Conservation (phyloP, 2,797 vertebrate genomes). For the Propithecus perrieri region DNA sequence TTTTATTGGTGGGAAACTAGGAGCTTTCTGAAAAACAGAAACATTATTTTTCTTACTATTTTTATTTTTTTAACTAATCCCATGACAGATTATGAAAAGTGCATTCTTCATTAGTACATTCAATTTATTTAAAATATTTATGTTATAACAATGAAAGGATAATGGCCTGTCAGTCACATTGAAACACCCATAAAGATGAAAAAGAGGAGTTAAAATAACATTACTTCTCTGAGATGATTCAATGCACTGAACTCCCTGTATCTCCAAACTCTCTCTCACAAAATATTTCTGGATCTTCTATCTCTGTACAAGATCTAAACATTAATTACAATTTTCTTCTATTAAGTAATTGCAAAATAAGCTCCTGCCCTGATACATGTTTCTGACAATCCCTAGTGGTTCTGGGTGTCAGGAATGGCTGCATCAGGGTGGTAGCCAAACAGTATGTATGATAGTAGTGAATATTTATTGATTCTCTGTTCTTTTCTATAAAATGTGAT, state of each 20-base stretch:
- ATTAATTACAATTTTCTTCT: neutral
- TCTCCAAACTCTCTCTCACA: neutral
- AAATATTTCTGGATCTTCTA: neutral
- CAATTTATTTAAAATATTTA: neutral
- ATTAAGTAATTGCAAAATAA: neutral
- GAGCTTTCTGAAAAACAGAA: neutral
- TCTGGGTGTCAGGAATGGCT: neutral
- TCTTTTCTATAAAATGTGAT: neutral
- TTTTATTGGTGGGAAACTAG: neutral
- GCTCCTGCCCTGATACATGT: neutral
- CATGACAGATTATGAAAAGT: neutral
- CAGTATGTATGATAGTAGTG: too few relatives aligned
- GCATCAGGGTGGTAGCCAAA: too few relatives aligned
- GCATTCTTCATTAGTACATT: neutral
- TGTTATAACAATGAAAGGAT: neutral
- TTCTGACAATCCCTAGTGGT: neutral
- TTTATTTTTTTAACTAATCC: neutral
- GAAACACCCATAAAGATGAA: neutral
- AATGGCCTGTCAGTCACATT: neutral
- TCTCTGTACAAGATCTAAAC: neutral
- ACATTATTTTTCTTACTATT: neutral
- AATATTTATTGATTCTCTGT: neutral
- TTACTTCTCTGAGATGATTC: neutral
- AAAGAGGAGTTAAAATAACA: neutral
- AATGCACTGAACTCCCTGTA: neutral